phyloP scores from a whole-genome alignment of 2,888 invertebrate genomes.

The Drosophila prolongata region DNA sequence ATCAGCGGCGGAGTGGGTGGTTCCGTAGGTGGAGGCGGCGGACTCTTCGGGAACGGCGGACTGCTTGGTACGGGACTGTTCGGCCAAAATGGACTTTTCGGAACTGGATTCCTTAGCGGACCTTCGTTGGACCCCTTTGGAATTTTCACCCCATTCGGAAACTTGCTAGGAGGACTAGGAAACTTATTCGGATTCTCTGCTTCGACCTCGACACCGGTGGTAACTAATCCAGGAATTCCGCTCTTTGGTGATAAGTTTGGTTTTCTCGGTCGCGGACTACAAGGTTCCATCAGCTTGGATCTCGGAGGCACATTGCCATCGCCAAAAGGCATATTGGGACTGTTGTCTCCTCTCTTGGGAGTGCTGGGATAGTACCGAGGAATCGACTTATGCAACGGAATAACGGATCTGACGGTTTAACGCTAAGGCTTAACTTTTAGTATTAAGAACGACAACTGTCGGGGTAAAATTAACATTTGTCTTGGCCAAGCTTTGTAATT shows the following conservation, averaged over 20 bases:
- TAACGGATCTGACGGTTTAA: conserved; percentile 6
- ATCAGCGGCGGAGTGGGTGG: too few relatives aligned
- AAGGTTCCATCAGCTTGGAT: conserved; percentile 9
- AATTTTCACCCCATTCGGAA: conserved; percentile 23
- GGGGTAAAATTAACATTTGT: conserved; percentile 31
- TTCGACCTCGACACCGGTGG: background rate
- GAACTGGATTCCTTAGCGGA: conserved; percentile 18
- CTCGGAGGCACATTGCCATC: conserved; percentile 15
- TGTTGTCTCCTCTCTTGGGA: conserved; percentile 2
- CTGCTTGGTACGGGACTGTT: conserved; percentile 23
- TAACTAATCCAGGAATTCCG: background rate
- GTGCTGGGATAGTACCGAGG: conserved; percentile 15
- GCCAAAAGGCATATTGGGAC: conserved; percentile 2
- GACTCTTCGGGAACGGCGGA: conserved; percentile 13
- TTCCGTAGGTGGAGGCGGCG: background rate
- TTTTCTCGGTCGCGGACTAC: background rate
- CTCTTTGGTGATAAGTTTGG: background rate
- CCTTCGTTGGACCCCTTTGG: conserved; percentile 20
- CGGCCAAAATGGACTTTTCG: conserved; percentile 12
- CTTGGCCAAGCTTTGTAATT: conserved; percentile 40
- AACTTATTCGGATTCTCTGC: conserved; percentile 12
- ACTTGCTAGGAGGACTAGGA: conserved; percentile 21
- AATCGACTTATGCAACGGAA: conserved; percentile 1
- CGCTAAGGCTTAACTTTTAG: conserved; percentile 27
- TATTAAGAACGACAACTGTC: conserved; percentile 23